Conservation (phyloP, 2,113 vertebrate genomes). For the Falcunculus frontatus region DNA sequence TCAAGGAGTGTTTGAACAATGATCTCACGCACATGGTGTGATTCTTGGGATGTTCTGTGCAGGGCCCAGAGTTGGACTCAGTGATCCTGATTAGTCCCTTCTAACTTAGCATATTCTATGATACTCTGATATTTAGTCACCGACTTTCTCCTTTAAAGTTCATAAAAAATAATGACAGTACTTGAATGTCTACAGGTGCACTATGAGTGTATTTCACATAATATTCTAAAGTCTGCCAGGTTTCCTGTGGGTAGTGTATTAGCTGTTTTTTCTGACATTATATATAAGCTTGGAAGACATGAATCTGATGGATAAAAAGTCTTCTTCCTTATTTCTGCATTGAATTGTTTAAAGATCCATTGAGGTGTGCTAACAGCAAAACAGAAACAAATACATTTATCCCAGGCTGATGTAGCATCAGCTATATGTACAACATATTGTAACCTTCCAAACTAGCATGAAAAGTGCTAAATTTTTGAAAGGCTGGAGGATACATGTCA, state of each 20-base stretch:
- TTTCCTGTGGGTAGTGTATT: not conserved
- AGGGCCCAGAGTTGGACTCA: not conserved
- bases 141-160: not conserved
- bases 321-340: not conserved
- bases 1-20: not conserved
- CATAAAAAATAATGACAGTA: not conserved
- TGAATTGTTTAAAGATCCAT: not conserved
- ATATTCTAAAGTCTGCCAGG: not conserved
- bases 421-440: not conserved
- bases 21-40: not conserved
- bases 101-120: not conserved
- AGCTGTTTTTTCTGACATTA: not conserved
- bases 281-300: not conserved
- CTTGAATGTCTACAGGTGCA: not conserved
- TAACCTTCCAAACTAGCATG: not conserved
- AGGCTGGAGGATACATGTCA: not conserved
- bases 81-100: not conserved
- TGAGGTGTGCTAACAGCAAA: not conserved
- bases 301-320: not conserved
- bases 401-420: not conserved
- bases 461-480: not conserved
- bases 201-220: not conserved
- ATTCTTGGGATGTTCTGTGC: not conserved
- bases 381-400: not conserved
- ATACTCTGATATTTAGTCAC: not conserved